These are phyloP conservation scores for Syngnathoides biaculeatus DNA, from an alignment of 2,113 vertebrate species.

Conservation along the genomic window DNA sequence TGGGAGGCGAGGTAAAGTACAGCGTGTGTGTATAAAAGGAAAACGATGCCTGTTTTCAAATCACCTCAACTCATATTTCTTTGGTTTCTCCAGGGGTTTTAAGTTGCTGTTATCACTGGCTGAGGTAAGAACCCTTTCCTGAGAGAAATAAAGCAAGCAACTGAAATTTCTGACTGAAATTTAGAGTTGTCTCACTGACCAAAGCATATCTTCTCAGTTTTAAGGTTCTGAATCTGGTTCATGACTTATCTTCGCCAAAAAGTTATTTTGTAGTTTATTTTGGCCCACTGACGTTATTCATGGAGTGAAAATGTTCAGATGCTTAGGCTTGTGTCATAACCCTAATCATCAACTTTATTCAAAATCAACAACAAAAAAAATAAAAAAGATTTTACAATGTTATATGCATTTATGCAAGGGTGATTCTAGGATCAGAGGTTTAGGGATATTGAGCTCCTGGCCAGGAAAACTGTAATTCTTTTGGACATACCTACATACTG, in stretches of 20 bases:
- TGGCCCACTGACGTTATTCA: not conserved
- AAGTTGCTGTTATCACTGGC: slow-evolving; percentile 43
- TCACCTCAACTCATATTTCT: slow-evolving; percentile 48
- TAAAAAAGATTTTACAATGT: too few relatives aligned
- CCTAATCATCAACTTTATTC: too few relatives aligned
- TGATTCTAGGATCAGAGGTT: too few relatives aligned
- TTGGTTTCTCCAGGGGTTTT: slow-evolving; percentile 17
- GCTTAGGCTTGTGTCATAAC: not conserved
- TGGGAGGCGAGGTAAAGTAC: slow-evolving; percentile 21
- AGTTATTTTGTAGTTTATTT: slow-evolving; percentile 21
- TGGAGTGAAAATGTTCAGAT: not conserved
- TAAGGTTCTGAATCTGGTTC: slow-evolving; percentile 35
- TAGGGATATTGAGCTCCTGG: too few relatives aligned
- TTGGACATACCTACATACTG: too few relatives aligned
- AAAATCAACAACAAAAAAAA: too few relatives aligned
- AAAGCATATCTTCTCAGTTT: slow-evolving; percentile 31
- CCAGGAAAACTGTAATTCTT: too few relatives aligned
- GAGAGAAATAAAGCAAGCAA: slow-evolving; percentile 50
- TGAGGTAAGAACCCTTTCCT: slow-evolving; percentile 47
- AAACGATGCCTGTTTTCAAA: slow-evolving; percentile 44
- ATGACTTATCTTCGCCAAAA: slow-evolving; percentile 41
- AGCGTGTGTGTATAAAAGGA: slow-evolving; percentile 4
- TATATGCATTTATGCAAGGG: too few relatives aligned
- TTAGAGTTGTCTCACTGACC: slow-evolving; percentile 49
- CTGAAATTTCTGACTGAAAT: slow-evolving; percentile 56